Evolutionary conservation across 2,113 vertebrate species (phyloP), one percentile per base, ranked within the genome.

Genomic region (Chelonoidis abingdonii): DNA sequence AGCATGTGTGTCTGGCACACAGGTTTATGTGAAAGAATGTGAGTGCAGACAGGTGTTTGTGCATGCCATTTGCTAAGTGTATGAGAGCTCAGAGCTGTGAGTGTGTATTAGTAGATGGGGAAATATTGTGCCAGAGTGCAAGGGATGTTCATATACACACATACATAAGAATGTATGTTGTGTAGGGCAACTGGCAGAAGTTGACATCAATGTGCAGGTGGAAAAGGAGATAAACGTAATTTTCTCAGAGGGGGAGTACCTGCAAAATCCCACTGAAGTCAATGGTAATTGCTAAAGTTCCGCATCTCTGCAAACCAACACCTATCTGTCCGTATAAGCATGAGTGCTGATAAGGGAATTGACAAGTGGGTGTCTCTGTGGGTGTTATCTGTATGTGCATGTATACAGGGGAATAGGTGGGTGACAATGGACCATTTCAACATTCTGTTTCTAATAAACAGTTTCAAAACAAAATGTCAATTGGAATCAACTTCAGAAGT

Each of bases 191-290:
- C 3, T 44, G 31, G 21, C 93, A 89, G 79, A 91, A 90, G 52
- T 0, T 0, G 35, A 47, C 50, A 13, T 53, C 5, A 5, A 5
- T 91, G 76, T 9, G 1, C 14, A 72, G 11, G 1, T 83, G 41
- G 4, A 81, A 17, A 19, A 44, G 6, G 69, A 53, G 35, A 27
- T 38, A 8, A 72, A 21, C 8, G 4, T 52, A 80, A 10, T 88
- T 93, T 62, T 56, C 75, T 53, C 82, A 72, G 29, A 29, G 38
- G 38, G 21, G 13, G 38, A 38, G 22, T 3, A 38, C 44, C 35
- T 52, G 44, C 13, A 44, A 3, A 69, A 81, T 89, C 44, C 54
- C 75, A 31, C 62, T 54, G n/a, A 59, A n/a, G 38, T 24, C 12
- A 6, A 25, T 44, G 22, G 72, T 44, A 12, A 44, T 13, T 44